Conservation (phyloP, 2,797 vertebrate genomes). For the Thamnophis elegans region DNA sequence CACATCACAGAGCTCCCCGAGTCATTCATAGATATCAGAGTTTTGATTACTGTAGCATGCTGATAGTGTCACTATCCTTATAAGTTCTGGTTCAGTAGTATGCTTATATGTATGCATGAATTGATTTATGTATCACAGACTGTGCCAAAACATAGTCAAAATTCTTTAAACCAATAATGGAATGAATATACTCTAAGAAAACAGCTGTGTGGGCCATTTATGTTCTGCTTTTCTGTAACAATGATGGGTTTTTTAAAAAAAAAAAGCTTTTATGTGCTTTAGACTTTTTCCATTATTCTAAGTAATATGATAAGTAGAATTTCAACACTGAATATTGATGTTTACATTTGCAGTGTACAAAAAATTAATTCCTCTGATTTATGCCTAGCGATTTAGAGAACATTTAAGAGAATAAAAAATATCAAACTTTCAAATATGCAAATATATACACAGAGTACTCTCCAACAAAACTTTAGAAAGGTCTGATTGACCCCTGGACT, state of each 20-base stretch:
- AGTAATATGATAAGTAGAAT: background rate
- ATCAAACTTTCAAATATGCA: background rate
- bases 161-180: background rate
- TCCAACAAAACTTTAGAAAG: background rate
- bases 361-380: background rate
- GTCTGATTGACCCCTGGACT: background rate
- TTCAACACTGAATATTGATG: background rate
- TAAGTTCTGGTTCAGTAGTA: background rate
- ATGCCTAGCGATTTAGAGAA: background rate
- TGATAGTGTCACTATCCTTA: background rate
- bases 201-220: background rate
- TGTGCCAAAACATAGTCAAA: constrained; percentile 1
- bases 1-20: background rate
- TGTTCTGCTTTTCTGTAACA: background rate
- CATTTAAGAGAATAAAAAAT: background rate
- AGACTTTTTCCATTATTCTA: background rate
- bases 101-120: background rate
- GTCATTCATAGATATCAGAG: background rate
- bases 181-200: background rate
- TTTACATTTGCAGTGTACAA: background rate
- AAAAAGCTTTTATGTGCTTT: background rate
- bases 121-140: background rate
- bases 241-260: background rate
- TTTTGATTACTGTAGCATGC: background rate
- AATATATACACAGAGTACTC: background rate